A percentile compares a stretch with the other conserved stretches of the same genome.
phyloP scores from a whole-genome alignment of 1,140 invertebrate genomes.

The Ceratosolen fusciceps region DNA sequence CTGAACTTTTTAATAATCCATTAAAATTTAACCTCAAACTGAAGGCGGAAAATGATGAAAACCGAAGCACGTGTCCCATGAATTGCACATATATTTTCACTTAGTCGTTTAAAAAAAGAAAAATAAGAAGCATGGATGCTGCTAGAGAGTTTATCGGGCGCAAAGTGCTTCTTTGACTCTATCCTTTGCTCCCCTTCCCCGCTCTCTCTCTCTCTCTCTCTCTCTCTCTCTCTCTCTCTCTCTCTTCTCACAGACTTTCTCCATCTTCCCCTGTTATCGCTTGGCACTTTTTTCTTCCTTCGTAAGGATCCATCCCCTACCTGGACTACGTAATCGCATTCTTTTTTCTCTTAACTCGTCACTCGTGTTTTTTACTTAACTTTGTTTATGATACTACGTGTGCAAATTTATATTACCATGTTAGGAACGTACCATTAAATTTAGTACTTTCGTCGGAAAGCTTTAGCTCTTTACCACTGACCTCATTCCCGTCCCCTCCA shows the following conservation, averaged over 20 bases:
- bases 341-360: no score
- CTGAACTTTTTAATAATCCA: no score
- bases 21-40: no score
- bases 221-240: no score
- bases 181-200: not conserved
- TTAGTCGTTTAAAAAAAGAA: not conserved
- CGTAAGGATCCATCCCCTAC: no score
- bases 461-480: not conserved
- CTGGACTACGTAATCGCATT: no score
- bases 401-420: slow-evolving; percentile 27
- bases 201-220: no score
- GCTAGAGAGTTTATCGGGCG: slow-evolving; percentile 6
- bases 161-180: slow-evolving; percentile 26
- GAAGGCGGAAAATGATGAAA: no score
- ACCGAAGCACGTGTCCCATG: not conserved
- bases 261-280: no score
- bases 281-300: no score
- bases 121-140: no score
- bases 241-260: no score
- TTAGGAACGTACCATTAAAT: slow-evolving; percentile 26
- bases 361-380: not conserved
- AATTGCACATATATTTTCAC: not conserved
- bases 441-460: slow-evolving; percentile 46
- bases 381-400: slow-evolving; percentile 11
- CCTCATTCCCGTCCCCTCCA: not conserved